Evolutionary conservation across 1,140 invertebrate species (phyloP).

Genomic region (Drosophila ercepeae): DNA sequence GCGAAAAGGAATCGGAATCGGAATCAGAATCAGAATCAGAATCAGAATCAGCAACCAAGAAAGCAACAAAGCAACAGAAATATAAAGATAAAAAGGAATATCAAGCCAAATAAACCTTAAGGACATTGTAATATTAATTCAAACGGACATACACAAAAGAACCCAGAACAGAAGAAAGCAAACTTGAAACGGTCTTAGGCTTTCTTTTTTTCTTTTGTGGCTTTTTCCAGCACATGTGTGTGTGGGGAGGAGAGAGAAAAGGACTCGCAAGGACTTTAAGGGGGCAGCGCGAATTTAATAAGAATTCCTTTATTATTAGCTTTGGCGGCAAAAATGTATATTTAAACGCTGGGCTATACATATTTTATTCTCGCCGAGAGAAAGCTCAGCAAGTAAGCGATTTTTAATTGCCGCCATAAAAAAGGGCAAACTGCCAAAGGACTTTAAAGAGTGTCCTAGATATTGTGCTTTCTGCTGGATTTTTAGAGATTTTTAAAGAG

Average conservation of each 20-base stretch:
- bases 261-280: background rate
- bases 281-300: constrained; percentile 28
- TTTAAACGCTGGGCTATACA: constrained; percentile 30
- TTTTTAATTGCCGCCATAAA: constrained; percentile 42
- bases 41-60: constrained; percentile 19
- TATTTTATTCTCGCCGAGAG: constrained; percentile 12
- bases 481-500: no score
- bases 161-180: constrained; percentile 22
- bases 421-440: constrained; percentile 8
- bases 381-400: constrained; percentile 30
- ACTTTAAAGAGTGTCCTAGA: background rate
- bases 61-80: constrained; percentile 5
- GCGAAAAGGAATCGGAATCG: constrained; percentile 59
- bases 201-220: constrained; percentile 19
- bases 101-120: constrained; percentile 81
- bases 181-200: constrained; percentile 58
- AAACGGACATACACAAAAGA: constrained; percentile 73
- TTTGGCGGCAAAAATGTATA: constrained; percentile 18
- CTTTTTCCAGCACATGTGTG: constrained; percentile 21
- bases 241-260: no score
- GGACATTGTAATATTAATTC: constrained; percentile 82
- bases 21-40: constrained; percentile 46
- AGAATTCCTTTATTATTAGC: constrained; percentile 37
- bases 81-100: constrained; percentile 80
- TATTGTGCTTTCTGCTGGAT: no score